Conservation (phyloP, 2,113 vertebrate genomes). For the Myotis yumanensis region DNA sequence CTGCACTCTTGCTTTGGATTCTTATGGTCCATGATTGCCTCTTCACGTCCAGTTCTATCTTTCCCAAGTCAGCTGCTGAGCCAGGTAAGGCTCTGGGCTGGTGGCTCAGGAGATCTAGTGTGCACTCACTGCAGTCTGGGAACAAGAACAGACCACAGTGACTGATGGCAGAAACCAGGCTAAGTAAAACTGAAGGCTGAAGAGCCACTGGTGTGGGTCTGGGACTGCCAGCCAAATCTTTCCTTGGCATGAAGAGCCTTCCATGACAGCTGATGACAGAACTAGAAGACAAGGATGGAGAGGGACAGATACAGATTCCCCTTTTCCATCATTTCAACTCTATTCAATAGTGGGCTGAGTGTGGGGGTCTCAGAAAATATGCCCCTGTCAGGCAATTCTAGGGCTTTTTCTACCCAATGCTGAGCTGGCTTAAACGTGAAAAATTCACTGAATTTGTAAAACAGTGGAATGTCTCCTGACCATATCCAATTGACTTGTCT, state of each 20-base stretch:
- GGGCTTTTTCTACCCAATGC: not conserved
- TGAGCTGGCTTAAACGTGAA: not conserved
- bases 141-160: not conserved
- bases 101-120: not conserved
- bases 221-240: not conserved
- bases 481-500: not conserved
- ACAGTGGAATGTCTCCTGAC: not conserved
- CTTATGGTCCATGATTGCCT: not conserved
- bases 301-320: too few relatives aligned
- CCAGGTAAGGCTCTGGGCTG: not conserved
- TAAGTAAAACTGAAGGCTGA: not conserved
- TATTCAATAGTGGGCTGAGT: not conserved
- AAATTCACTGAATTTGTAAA: not conserved
- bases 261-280: not conserved
- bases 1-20: not conserved
- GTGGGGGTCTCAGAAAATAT: not conserved
- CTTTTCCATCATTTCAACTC: not conserved
- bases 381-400: not conserved
- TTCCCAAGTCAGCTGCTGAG: not conserved
- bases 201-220: not conserved
- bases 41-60: not conserved
- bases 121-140: rapidly evolving
- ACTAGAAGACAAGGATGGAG: not conserved
- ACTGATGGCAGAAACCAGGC: not conserved
- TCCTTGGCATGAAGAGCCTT: not conserved